Percentiles rank a stretch among this genome's conserved stretches.
These are phyloP conservation scores for Temnothorax unifasciatus DNA, from an alignment of 2,888 invertebrate species.

Conservation along the genomic window DNA sequence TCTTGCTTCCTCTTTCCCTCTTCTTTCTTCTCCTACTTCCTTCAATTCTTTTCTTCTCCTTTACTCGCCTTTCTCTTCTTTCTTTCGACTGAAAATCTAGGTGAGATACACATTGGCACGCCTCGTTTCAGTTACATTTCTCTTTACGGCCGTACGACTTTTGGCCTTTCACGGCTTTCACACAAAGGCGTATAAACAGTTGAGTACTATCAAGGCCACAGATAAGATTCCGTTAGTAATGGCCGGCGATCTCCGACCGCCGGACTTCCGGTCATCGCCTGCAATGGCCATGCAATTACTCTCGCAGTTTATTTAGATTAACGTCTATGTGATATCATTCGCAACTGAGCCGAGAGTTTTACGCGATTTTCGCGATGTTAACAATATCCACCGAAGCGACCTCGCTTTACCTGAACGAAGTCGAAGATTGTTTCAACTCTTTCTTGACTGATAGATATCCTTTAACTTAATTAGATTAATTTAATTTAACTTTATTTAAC, in stretches of 20 bases:
- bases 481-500: neutral
- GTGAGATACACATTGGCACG: neutral
- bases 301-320: slow-evolving; percentile 61
- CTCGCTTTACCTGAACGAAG: neutral
- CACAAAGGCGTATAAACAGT: slow-evolving; percentile 7
- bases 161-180: slow-evolving; percentile 36
- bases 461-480: slow-evolving; percentile 4
- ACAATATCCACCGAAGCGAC: neutral
- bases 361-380: neutral
- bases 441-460: neutral
- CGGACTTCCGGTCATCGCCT: slow-evolving; percentile 71
- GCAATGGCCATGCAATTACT: slow-evolving; percentile 48
- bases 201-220: slow-evolving; percentile 56
- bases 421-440: neutral
- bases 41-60: neutral
- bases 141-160: slow-evolving; percentile 2
- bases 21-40: neutral
- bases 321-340: slow-evolving; percentile 59
- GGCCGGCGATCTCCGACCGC: slow-evolving; percentile 57
- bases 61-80: neutral
- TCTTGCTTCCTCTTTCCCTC: neutral
- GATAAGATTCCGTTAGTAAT: slow-evolving; percentile 58
- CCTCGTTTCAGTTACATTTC: neutral
- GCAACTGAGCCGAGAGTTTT: slow-evolving; percentile 58
- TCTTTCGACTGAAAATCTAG: neutral